Evolutionary conservation across 2,888 invertebrate species (phyloP).

Genomic region (Ectemnius lituratus): DNA sequence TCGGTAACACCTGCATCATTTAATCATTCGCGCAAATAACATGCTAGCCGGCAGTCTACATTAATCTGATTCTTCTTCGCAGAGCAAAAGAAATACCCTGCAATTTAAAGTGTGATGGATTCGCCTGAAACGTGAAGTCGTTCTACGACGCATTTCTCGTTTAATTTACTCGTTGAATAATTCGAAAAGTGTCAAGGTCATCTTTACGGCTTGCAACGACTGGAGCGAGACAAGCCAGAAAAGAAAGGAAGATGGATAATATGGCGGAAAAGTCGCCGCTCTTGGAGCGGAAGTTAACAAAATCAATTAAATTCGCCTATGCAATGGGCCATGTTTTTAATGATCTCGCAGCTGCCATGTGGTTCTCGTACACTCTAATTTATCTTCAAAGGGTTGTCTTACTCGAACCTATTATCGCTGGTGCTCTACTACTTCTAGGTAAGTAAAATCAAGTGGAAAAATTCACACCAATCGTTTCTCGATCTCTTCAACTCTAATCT

Average conservation of each 20-base stretch:
- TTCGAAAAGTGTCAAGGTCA: neutral
- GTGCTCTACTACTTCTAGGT: constrained; percentile 73
- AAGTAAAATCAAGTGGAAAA: constrained; percentile 1
- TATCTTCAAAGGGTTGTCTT: constrained; percentile 75
- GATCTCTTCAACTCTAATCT: neutral
- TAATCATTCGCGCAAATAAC: too few species aligned
- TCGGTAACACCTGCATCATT: too few species aligned
- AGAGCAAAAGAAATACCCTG: constrained; percentile 1
- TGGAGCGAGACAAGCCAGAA: too few species aligned
- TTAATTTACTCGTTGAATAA: too few species aligned
- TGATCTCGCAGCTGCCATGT: constrained; percentile 79
- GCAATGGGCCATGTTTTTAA: constrained; percentile 78
- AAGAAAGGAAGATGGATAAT: constrained; percentile 38
- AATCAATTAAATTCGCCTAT: constrained; percentile 70
- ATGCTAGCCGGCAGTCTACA: neutral
- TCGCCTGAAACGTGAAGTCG: constrained; percentile 9
- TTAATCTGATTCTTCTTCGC: neutral
- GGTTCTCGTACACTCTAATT: constrained; percentile 78
- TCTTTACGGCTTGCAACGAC: neutral
- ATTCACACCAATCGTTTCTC: neutral
- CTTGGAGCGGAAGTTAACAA: constrained; percentile 61
- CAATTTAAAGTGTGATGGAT: constrained; percentile 18
- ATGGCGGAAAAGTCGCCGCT: constrained; percentile 62
- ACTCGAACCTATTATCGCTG: constrained; percentile 72
- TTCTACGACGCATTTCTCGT: too few species aligned